Conservation (phyloP, 2,888 invertebrate species). For the Oegoconia quadripuncta region DNA sequence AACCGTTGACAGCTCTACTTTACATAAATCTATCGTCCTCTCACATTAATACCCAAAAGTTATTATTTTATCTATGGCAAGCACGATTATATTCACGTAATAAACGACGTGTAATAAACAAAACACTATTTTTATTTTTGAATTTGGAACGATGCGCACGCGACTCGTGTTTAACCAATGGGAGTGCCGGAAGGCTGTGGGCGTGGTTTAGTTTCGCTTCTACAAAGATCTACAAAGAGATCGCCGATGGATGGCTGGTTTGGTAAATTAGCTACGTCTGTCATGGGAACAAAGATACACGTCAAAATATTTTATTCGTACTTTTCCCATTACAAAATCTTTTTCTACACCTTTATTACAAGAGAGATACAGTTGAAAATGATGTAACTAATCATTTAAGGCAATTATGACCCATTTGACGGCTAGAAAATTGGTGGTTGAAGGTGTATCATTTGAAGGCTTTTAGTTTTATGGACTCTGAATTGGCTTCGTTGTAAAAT, state of each 20-base stretch:
- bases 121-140: slow-evolving; percentile 20
- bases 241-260: slow-evolving; percentile 17
- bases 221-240: too few species aligned
- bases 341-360: neutral
- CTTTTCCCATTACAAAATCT: too few species aligned
- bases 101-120: slow-evolving; percentile 20
- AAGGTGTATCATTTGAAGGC: slow-evolving; percentile 20
- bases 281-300: slow-evolving; percentile 19
- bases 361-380: neutral
- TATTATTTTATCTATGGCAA: slow-evolving; percentile 27
- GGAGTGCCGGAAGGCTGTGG: slow-evolving; percentile 18
- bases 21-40: slow-evolving; percentile 22
- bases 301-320: slow-evolving; percentile 29
- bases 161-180: slow-evolving; percentile 22
- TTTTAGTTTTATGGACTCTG: slow-evolving; percentile 20
- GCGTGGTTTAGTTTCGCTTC: slow-evolving; percentile 17
- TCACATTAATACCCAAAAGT: slow-evolving; percentile 18
- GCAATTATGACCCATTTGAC: slow-evolving; percentile 15
- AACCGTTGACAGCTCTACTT: slow-evolving; percentile 26
- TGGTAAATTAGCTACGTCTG: slow-evolving; percentile 21
- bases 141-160: slow-evolving; percentile 19
- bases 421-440: slow-evolving; percentile 18
- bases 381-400: too few species aligned
- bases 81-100: slow-evolving; percentile 26
- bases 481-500: slow-evolving; percentile 17